A percentile compares a stretch with the other conserved stretches of the same genome.
These are phyloP conservation scores for Chroicocephalus ridibundus DNA, from an alignment of 2,113 vertebrate genomes.

Conservation along the genomic window DNA sequence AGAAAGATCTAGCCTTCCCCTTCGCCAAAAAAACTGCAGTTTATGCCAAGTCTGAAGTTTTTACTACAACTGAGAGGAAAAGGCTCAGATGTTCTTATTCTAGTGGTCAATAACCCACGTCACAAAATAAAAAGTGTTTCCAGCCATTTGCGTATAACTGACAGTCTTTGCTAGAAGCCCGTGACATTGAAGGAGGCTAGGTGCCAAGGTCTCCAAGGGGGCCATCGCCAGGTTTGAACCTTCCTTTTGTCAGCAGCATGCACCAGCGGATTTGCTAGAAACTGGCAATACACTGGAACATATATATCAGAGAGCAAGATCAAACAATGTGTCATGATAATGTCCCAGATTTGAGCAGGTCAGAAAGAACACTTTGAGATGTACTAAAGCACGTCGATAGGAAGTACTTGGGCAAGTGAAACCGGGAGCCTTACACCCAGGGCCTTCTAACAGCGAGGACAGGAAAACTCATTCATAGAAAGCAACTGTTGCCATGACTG, in stretches of 20 bases:
- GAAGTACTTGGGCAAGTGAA: not conserved
- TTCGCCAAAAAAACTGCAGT: slow-evolving; percentile 12
- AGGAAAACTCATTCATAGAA: not conserved
- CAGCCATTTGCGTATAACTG: not conserved
- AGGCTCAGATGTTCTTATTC: slow-evolving; percentile 25
- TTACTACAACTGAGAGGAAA: slow-evolving; percentile 48
- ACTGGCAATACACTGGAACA: not conserved
- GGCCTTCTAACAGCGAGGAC: not conserved
- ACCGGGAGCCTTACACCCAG: not conserved
- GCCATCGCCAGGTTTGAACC: not conserved
- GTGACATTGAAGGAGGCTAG: not conserved
- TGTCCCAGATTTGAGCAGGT: not conserved
- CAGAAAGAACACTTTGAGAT: not conserved
- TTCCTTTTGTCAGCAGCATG: not conserved
- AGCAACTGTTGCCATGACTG: not conserved
- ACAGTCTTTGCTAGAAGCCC: not conserved
- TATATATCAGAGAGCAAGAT: not conserved
- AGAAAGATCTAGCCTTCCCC: slow-evolving; percentile 42
- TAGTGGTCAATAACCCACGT: not conserved
- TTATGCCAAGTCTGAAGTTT: slow-evolving; percentile 48
- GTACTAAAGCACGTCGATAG: not conserved
- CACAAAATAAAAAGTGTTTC: slow-evolving; percentile 33
- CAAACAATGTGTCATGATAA: not conserved
- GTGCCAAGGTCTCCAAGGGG: not conserved
- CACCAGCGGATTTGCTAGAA: not conserved